phyloP scores from a whole-genome alignment of 1,140 invertebrate genomes.

The Drosophila sturtevanti region DNA sequence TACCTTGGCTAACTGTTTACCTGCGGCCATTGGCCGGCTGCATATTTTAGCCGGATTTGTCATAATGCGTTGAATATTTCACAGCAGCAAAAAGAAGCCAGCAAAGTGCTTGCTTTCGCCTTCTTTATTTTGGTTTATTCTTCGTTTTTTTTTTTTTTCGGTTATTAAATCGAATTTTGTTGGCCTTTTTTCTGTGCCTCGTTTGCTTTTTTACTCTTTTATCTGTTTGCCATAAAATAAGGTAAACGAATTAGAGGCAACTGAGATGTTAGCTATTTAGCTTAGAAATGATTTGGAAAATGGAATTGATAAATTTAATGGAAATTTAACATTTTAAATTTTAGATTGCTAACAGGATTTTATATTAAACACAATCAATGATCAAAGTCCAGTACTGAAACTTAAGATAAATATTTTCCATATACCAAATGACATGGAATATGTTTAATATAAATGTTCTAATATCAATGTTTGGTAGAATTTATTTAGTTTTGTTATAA shows the following conservation, averaged over 20 bases:
- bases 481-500: too few relatives aligned
- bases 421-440: too few relatives aligned
- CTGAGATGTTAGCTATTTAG: constrained; percentile 1
- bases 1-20: constrained; percentile 37
- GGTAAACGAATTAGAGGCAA: constrained; percentile 45
- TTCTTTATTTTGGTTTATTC: constrained; percentile 18
- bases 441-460: too few relatives aligned
- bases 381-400: too few relatives aligned
- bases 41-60: constrained; percentile 77
- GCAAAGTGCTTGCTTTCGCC: constrained; percentile 62
- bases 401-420: too few relatives aligned
- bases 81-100: constrained; percentile 22
- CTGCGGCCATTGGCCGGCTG: constrained; percentile 70
- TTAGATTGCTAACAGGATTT: too few relatives aligned
- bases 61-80: constrained; percentile 79
- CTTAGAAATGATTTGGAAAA: not conserved
- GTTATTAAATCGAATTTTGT: constrained; percentile 70
- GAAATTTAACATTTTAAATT: not conserved
- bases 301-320: not conserved
- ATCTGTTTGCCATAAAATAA: constrained; percentile 33
- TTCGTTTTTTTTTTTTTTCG: constrained; percentile 5
- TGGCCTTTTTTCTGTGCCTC: constrained; percentile 31
- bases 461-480: too few relatives aligned
- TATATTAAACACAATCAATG: too few relatives aligned
- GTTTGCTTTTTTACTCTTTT: constrained; percentile 46